Conservation (phyloP, 1,140 invertebrate genomes). For the Probaryconus sp. region DNA sequence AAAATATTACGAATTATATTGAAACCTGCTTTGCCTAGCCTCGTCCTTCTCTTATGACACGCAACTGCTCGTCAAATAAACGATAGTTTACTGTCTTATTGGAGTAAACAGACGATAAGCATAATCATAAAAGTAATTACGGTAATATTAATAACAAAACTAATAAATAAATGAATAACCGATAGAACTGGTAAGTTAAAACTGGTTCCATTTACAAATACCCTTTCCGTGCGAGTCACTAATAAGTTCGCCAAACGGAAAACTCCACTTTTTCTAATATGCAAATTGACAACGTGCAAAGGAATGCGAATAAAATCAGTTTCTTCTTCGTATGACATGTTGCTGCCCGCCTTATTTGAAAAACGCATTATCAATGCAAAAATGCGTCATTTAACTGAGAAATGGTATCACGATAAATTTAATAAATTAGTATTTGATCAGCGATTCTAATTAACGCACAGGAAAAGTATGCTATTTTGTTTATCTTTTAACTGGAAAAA, state of each 20-base stretch:
- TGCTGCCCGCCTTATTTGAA: not conserved
- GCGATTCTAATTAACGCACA: too few species aligned
- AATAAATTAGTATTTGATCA: too few species aligned
- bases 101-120: conserved; percentile 21
- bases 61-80: conserved; percentile 25
- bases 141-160: conserved; percentile 26
- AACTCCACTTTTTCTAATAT: conserved; percentile 37
- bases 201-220: conserved; percentile 52
- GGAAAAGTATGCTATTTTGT: too few species aligned
- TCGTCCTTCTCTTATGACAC: not conserved
- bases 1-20: conserved; percentile 2
- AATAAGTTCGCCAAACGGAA: conserved; percentile 45
- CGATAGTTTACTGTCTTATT: conserved; percentile 34
- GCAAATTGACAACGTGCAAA: conserved; percentile 6
- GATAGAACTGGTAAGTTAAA: conserved; percentile 31
- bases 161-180: conserved; percentile 37
- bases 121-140: conserved; percentile 36
- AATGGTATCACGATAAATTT: not conserved
- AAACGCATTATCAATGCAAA: conserved; percentile 18
- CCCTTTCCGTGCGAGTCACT: conserved; percentile 6
- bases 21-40: conserved; percentile 21
- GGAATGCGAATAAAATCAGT: conserved; percentile 41
- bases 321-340: conserved; percentile 29
- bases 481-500: too few species aligned
- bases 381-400: conserved; percentile 13